Percentiles rank a stretch among this genome's conserved stretches.
phyloP scores from a whole-genome alignment of 2,113 vertebrate genomes.

The Paedocypris sp. region DNA sequence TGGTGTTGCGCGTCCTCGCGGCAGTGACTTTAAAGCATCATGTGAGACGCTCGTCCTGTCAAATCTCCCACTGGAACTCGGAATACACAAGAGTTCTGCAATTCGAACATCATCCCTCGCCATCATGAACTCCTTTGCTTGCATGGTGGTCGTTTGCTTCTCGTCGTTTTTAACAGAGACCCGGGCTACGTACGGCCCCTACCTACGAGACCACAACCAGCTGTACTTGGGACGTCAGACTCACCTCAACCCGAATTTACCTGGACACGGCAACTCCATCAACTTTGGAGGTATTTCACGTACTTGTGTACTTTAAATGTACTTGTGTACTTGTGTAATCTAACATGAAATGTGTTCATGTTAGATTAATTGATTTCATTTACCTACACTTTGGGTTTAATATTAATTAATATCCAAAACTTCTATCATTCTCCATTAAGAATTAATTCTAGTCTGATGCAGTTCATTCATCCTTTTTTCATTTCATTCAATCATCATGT shows the following conservation, averaged over 20 bases:
- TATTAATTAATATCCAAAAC: no score
- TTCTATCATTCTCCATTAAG: no score
- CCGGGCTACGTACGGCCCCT: slow-evolving; percentile 37
- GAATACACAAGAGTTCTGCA: neutral
- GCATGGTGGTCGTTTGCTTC: neutral
- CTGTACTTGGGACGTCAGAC: slow-evolving; percentile 12
- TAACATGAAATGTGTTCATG: no score
- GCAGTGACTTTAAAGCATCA: slow-evolving; percentile 9
- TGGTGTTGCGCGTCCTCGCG: neutral
- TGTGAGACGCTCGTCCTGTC: neutral
- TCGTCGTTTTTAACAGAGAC: slow-evolving; percentile 20
- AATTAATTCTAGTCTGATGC: no score
- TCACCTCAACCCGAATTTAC: slow-evolving; percentile 22
- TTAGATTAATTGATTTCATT: no score
- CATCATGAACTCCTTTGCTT: slow-evolving; percentile 1
- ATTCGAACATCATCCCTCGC: neutral
- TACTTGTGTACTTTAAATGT: no score
- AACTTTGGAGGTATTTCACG: slow-evolving; percentile 37
- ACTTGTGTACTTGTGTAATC: no score
- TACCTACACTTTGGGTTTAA: no score
- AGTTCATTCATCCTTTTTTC: no score
- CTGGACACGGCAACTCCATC: slow-evolving; percentile 20
- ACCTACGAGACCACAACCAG: slow-evolving; percentile 35
- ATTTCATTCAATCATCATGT: no score
- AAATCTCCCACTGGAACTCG: neutral